These are phyloP conservation scores for Ptilorrhoa leucosticta DNA, from an alignment of 2,113 vertebrate genomes.

Conservation along the genomic window DNA sequence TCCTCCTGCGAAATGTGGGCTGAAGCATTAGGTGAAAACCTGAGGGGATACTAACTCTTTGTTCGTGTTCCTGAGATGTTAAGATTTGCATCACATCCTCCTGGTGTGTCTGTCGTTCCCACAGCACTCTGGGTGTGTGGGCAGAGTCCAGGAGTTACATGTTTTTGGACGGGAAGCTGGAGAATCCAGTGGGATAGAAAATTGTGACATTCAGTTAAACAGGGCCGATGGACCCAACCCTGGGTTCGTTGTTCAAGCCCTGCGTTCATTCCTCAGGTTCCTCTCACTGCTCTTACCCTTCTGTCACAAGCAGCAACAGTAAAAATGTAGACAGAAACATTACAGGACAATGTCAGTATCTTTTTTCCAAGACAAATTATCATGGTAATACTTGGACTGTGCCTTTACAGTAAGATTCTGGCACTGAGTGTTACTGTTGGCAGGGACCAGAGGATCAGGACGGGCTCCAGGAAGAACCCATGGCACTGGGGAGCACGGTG, in stretches of 20 bases:
- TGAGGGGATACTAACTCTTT: not conserved
- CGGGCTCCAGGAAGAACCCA: not conserved
- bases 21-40: not conserved
- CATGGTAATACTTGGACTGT: not conserved
- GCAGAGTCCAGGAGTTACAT: not conserved
- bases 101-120: not conserved
- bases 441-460: not conserved
- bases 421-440: accelerated
- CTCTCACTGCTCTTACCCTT: not conserved
- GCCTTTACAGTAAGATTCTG: not conserved
- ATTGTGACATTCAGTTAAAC: not conserved
- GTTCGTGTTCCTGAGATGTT: accelerated
- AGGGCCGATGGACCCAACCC: not conserved
- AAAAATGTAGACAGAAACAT: not conserved
- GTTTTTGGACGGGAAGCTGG: not conserved
- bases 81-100: not conserved
- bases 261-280: not conserved
- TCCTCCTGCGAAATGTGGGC: not conserved
- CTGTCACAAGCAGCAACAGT: not conserved
- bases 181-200: not conserved
- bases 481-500: accelerated
- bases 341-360: not conserved
- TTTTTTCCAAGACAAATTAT: not conserved
- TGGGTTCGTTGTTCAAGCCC: not conserved
- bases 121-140: not conserved